phyloP scores from a whole-genome alignment of 2,888 invertebrate species.

The Lydus trimaculatus region DNA sequence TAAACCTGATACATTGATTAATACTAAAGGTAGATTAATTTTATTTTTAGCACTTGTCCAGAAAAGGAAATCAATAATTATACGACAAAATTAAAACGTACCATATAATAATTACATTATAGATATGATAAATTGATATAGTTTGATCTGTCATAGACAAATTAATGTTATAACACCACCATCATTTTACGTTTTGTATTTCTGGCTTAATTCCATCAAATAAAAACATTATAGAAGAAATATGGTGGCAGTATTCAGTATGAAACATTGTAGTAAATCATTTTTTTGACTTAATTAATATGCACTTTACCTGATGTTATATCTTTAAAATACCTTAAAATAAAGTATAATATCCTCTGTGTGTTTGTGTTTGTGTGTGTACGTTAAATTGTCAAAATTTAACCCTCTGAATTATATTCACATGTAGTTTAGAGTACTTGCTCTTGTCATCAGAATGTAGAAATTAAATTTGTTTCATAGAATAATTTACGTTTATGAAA shows the following conservation, averaged over 20 bases:
- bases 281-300: slow-evolving; percentile 9
- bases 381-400: not conserved
- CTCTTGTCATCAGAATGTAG: not conserved
- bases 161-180: not conserved
- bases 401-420: not conserved
- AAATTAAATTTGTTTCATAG: not conserved
- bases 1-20: not conserved
- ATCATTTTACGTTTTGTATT: not conserved
- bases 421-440: not conserved
- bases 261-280: not conserved
- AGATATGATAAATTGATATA: not conserved
- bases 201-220: slow-evolving; percentile 4
- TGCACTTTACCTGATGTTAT: not conserved
- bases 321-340: not conserved
- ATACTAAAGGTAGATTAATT: not conserved
- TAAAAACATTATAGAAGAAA: slow-evolving; percentile 1
- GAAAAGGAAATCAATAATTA: not conserved
- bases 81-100: not conserved
- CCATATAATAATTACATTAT: not conserved
- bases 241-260: not conserved
- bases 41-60: not conserved
- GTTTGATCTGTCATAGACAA: not conserved
- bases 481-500: not conserved
- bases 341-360: not conserved
- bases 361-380: too few species aligned